Evolutionary conservation across 2,797 vertebrate genomes (phyloP).

Genomic region (Alauda arvensis): DNA sequence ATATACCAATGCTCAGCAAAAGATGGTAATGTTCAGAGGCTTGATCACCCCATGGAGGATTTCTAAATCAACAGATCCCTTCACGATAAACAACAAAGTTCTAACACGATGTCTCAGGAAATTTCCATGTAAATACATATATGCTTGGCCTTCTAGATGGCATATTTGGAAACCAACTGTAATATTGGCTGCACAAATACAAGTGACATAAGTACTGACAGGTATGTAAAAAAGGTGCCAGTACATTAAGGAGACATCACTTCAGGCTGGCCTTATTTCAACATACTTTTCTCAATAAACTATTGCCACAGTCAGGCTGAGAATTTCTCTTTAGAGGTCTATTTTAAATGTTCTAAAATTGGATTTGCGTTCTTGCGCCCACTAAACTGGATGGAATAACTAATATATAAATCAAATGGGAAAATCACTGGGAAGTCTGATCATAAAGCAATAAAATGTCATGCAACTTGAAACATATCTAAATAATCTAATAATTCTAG

Average conservation of each 20-base stretch:
- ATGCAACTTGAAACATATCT: not conserved
- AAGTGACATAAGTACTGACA: not conserved
- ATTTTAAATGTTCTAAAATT: not conserved
- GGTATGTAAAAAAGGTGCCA: not conserved
- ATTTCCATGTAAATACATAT: not conserved
- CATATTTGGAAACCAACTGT: not conserved
- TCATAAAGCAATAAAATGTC: not conserved
- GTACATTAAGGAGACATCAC: not conserved
- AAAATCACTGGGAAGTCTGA: not conserved
- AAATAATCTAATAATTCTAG: not conserved
- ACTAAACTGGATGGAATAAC: not conserved
- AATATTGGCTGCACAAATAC: not conserved
- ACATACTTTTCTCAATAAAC: not conserved
- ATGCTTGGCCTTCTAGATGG: not conserved
- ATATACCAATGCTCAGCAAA: not conserved
- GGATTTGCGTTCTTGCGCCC: not conserved
- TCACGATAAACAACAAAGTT: not conserved
- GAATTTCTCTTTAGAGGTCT: not conserved
- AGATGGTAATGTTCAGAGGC: not conserved
- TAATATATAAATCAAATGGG: not conserved
- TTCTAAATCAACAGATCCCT: not conserved
- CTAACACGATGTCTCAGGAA: not conserved
- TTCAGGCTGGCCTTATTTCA: not conserved
- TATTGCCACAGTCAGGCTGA: not conserved
- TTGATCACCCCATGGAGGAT: not conserved